Conservation (phyloP, 2,113 vertebrate genomes). For the Cranoglanis bouderius region DNA sequence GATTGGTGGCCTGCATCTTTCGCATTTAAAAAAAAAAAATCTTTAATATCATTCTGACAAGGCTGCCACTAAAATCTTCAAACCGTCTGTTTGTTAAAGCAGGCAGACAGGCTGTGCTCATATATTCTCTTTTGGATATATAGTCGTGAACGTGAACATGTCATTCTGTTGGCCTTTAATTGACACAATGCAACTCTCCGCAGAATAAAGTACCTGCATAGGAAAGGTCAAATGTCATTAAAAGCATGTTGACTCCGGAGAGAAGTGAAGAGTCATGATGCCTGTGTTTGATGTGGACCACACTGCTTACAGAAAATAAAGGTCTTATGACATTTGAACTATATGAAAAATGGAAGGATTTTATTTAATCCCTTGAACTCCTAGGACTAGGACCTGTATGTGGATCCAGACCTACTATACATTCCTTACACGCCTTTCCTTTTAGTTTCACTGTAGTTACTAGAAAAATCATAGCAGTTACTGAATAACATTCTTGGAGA, state of each 20-base stretch:
- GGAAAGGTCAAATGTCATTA: conserved; percentile 50
- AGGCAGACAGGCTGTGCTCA: not conserved
- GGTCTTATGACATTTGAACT: conserved; percentile 6
- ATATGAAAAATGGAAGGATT: not conserved
- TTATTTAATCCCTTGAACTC: not conserved
- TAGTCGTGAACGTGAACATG: conserved; percentile 20
- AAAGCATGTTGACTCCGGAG: not conserved
- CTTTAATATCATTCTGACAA: not conserved
- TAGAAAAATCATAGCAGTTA: no score
- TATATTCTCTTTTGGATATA: conserved; percentile 11
- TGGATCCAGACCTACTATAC: not conserved
- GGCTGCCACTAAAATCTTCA: not conserved
- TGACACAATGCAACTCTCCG: conserved; percentile 26
- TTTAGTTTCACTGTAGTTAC: not conserved
- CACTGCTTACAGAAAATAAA: not conserved
- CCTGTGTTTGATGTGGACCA: conserved; percentile 16
- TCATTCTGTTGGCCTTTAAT: conserved; percentile 19
- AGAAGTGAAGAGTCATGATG: conserved; percentile 17
- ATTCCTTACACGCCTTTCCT: not conserved
- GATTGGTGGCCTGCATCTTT: not conserved
- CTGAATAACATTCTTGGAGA: no score
- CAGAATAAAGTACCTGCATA: not conserved
- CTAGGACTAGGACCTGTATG: not conserved
- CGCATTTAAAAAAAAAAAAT: not conserved
- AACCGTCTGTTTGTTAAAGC: not conserved